Evolutionary conservation across 1,140 invertebrate genomes (phyloP).

Genomic region (Thaumetopoea pityocampa): DNA sequence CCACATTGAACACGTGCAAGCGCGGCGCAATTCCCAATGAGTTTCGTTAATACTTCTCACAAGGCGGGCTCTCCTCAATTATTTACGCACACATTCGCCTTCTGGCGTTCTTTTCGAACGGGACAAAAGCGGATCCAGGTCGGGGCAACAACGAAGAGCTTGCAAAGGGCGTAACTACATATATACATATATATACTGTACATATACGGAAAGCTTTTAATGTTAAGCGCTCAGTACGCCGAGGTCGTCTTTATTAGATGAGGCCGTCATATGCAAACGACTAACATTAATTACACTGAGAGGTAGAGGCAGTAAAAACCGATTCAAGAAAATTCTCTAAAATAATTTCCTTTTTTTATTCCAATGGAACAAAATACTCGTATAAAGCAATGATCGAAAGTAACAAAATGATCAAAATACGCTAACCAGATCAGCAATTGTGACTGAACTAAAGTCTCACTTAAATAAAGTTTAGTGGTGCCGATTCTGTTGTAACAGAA

Average conservation of each 20-base stretch:
- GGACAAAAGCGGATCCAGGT: constrained; percentile 64
- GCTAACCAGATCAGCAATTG: too few species aligned
- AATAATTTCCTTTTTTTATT: too few species aligned
- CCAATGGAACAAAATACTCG: too few species aligned
- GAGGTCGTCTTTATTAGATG: constrained; percentile 39
- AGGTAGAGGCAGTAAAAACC: too few species aligned
- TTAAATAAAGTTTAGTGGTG: too few species aligned
- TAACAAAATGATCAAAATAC: too few species aligned
- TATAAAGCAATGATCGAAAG: too few species aligned
- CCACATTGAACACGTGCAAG: constrained; percentile 30
- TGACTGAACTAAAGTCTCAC: too few species aligned
- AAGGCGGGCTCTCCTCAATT: constrained; percentile 54
- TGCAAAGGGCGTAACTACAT: constrained; percentile 52
- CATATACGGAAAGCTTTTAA: constrained; percentile 55
- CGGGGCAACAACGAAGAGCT: constrained; percentile 61
- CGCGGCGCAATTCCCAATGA: constrained; percentile 41
- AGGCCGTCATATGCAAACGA: constrained; percentile 32
- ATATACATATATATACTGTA: too few species aligned
- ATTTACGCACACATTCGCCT: constrained; percentile 61
- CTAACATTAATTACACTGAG: constrained; percentile 9
- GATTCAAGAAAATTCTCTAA: too few species aligned
- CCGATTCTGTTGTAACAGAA: too few species aligned
- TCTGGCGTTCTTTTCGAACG: constrained; percentile 59
- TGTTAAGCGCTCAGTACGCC: constrained; percentile 28
- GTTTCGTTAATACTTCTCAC: constrained; percentile 56